Evolutionary conservation across 1,140 invertebrate species (phyloP).

Genomic region (Dendrolimus kikuchii): DNA sequence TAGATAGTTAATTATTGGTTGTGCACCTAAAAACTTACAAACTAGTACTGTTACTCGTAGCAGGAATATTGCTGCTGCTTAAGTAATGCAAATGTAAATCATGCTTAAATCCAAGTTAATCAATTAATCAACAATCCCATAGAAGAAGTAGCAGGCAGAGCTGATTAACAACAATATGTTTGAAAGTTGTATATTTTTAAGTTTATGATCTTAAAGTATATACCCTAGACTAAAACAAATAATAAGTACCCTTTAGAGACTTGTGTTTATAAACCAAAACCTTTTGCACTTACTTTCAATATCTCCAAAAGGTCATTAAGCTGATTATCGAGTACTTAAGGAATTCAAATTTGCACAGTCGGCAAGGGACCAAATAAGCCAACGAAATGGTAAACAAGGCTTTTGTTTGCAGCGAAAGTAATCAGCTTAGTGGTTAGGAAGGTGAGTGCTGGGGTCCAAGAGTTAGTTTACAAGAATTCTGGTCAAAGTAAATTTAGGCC

Average conservation of each 20-base stretch:
- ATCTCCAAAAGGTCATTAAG: neutral
- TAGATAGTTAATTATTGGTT: no score
- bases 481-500: neutral
- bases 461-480: slow-evolving; percentile 12
- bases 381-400: slow-evolving; percentile 19
- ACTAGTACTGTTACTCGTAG: no score
- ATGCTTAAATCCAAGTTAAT: no score
- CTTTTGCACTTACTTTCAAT: neutral
- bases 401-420: slow-evolving; percentile 18
- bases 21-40: no score
- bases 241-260: neutral
- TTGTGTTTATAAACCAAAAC: neutral
- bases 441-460: slow-evolving; percentile 9
- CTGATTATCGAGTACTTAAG: slow-evolving; percentile 11
- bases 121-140: no score
- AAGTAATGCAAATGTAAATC: no score
- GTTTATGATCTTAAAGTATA: no score
- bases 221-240: no score
- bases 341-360: slow-evolving; percentile 11
- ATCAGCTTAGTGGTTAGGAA: slow-evolving; percentile 23
- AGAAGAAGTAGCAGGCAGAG: no score
- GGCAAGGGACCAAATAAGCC: slow-evolving; percentile 10
- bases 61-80: no score
- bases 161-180: no score
- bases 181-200: no score